Percentiles rank a stretch among this genome's conserved stretches.
Conservation (phyloP, 64 coral and sea anemone species). For the Montipora foliosa region DNA sequence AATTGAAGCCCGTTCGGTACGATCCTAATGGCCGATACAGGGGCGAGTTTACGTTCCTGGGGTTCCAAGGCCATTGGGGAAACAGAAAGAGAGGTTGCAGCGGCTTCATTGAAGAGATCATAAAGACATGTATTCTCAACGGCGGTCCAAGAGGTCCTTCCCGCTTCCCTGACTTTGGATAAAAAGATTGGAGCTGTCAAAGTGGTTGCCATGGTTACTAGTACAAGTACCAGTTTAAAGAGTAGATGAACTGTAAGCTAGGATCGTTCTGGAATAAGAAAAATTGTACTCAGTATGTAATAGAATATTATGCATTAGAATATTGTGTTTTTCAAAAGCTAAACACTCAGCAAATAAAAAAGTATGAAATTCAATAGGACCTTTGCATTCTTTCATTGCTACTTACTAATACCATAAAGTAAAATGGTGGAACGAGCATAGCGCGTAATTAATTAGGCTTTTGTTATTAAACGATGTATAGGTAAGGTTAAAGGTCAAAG, state of each 20-base stretch:
- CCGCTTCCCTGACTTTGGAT: neutral
- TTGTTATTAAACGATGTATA: neutral
- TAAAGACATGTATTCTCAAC: neutral
- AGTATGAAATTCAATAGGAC: neutral
- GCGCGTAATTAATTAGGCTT: neutral
- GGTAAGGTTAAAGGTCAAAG: neutral
- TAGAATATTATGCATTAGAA: neutral
- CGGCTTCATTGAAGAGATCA: neutral
- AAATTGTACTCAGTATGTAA: neutral
- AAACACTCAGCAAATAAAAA: neutral
- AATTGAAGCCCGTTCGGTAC: neutral
- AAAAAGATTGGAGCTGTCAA: neutral
- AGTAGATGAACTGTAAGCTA: neutral
- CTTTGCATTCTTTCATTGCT: neutral
- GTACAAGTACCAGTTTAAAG: neutral
- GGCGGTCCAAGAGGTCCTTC: neutral
- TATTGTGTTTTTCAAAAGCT: neutral
- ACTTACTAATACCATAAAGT: neutral
- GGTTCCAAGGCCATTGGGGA: conserved; percentile 33
- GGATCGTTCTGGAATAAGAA: conserved; percentile 5
- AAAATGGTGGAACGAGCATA: neutral
- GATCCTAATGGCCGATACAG: neutral
- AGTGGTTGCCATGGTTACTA: neutral
- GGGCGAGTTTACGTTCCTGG: conserved; percentile 20
- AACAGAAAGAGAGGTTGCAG: conserved; percentile 23